A percentile compares a stretch with the other conserved stretches of the same genome.
Evolutionary conservation across 2,113 vertebrate genomes (phyloP).

Genomic region (Embiotoca jacksoni): DNA sequence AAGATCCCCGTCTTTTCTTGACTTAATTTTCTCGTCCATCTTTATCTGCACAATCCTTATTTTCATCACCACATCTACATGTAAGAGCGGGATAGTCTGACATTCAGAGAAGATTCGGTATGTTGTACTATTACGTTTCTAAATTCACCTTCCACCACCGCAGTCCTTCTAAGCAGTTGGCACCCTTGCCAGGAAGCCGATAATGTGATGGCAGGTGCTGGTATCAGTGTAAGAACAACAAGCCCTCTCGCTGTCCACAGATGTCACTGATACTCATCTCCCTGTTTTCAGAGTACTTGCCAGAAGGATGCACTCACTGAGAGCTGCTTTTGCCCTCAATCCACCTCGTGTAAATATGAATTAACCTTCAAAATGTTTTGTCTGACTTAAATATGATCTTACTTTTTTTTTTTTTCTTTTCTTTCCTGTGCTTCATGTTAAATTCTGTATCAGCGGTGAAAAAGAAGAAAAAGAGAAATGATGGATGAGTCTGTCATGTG

Average conservation of each 20-base stretch:
- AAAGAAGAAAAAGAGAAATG: slow-evolving; percentile 34
- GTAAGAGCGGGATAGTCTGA: neutral
- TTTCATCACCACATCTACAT: neutral
- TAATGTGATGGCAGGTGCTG: slow-evolving; percentile 69
- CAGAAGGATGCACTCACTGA: slow-evolving; percentile 38
- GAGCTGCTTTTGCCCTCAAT: slow-evolving; percentile 7
- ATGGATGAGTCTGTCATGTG: slow-evolving; percentile 57
- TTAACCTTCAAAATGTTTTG: slow-evolving; percentile 28
- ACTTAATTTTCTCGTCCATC: neutral
- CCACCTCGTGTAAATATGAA: slow-evolving; percentile 42
- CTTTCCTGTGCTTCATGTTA: slow-evolving; percentile 10
- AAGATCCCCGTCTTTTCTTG: neutral
- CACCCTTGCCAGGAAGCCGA: slow-evolving; percentile 54
- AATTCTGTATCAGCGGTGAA: slow-evolving; percentile 28
- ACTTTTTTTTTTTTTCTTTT: slow-evolving; percentile 13
- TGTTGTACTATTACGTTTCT: slow-evolving; percentile 29
- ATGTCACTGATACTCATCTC: slow-evolving; percentile 70
- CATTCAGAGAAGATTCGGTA: neutral
- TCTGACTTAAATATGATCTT: slow-evolving; percentile 1
- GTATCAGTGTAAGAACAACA: slow-evolving; percentile 67
- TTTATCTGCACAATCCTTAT: neutral
- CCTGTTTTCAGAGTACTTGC: slow-evolving; percentile 55
- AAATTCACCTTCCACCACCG: slow-evolving; percentile 19
- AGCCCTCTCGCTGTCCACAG: slow-evolving; percentile 59
- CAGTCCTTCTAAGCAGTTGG: slow-evolving; percentile 48